phyloP scores from a whole-genome alignment of 2,888 invertebrate genomes.

The Branchipolynoe longqiensis region DNA sequence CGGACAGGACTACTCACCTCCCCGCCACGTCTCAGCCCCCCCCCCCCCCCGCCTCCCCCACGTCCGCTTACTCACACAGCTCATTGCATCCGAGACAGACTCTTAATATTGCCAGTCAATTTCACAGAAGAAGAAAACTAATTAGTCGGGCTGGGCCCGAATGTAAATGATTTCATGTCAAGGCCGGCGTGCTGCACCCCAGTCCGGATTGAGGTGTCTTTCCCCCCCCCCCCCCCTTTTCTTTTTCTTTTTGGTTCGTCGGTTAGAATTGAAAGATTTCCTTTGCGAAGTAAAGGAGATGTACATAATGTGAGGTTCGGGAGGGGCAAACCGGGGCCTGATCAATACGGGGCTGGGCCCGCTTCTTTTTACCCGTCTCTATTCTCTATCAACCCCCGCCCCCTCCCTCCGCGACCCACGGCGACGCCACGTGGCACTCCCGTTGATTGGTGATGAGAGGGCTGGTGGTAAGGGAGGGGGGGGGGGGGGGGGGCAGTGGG shows the following conservation, averaged over 20 bases:
- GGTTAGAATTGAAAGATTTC: slow-evolving; percentile 17
- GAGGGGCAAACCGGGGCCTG: slow-evolving; percentile 7
- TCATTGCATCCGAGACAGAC: slow-evolving; percentile 12
- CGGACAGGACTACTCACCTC: slow-evolving; percentile 23
- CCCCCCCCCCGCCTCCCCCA: background rate
- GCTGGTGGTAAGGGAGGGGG: background rate
- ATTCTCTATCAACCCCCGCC: background rate
- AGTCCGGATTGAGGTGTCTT: background rate
- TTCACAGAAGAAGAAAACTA: slow-evolving; percentile 37
- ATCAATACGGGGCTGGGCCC: slow-evolving; percentile 6
- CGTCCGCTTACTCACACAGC: background rate
- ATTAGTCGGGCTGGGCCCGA: slow-evolving; percentile 27
- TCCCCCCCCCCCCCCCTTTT: too few species aligned
- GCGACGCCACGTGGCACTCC: background rate
- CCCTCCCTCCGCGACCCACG: background rate
- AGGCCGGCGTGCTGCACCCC: too few species aligned
- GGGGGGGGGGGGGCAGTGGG: background rate
- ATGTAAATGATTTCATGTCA: slow-evolving; percentile 48
- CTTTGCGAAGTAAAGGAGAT: background rate
- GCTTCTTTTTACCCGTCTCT: background rate
- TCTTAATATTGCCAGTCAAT: slow-evolving; percentile 20
- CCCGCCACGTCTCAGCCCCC: slow-evolving; percentile 19
- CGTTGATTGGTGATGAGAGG: background rate
- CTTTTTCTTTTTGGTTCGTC: slow-evolving; percentile 5
- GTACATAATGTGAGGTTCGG: slow-evolving; percentile 35